These are phyloP conservation scores for Sphaeramia orbicularis DNA, from an alignment of 2,797 vertebrate species.

Conservation along the genomic window DNA sequence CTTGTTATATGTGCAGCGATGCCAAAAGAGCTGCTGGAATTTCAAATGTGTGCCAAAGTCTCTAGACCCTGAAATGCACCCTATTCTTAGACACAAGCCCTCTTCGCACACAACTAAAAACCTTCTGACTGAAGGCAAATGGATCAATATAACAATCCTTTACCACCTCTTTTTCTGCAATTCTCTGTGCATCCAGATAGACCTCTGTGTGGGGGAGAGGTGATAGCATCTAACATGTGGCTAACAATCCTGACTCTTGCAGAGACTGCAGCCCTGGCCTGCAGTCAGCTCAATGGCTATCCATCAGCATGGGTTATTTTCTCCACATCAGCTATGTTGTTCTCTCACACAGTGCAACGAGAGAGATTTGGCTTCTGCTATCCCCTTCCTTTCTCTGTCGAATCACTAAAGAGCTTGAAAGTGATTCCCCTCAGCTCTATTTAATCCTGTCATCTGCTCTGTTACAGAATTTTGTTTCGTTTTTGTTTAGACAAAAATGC, in stretches of 20 bases:
- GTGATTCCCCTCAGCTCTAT: constrained; percentile 27
- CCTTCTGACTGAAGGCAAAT: constrained; percentile 39
- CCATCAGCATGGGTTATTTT: constrained; percentile 50
- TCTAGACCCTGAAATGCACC: neutral
- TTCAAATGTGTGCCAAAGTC: constrained; percentile 4
- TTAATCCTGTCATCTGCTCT: constrained; percentile 45
- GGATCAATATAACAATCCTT: constrained; percentile 40
- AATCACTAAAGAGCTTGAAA: constrained; percentile 23
- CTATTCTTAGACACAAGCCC: constrained; percentile 5
- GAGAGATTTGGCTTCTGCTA: constrained; percentile 22
- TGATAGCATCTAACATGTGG: constrained; percentile 44
- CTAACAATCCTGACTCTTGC: constrained; percentile 33
- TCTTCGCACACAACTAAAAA: neutral
- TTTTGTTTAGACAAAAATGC: constrained; percentile 38
- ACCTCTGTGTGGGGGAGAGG: constrained; percentile 20
- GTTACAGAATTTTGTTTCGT: constrained; percentile 18
- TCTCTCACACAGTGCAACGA: constrained; percentile 29
- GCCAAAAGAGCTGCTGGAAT: constrained; percentile 12
- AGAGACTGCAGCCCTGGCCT: constrained; percentile 33
- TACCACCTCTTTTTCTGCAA: constrained; percentile 14
- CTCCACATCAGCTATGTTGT: constrained; percentile 29
- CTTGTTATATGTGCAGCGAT: neutral
- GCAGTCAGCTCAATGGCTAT: constrained; percentile 39
- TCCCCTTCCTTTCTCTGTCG: constrained; percentile 29
- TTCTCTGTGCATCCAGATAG: constrained; percentile 10